Percentiles rank a stretch among this genome's conserved stretches.
These are phyloP conservation scores for Pteronura brasiliensis DNA, from an alignment of 2,113 vertebrate species.

Conservation along the genomic window DNA sequence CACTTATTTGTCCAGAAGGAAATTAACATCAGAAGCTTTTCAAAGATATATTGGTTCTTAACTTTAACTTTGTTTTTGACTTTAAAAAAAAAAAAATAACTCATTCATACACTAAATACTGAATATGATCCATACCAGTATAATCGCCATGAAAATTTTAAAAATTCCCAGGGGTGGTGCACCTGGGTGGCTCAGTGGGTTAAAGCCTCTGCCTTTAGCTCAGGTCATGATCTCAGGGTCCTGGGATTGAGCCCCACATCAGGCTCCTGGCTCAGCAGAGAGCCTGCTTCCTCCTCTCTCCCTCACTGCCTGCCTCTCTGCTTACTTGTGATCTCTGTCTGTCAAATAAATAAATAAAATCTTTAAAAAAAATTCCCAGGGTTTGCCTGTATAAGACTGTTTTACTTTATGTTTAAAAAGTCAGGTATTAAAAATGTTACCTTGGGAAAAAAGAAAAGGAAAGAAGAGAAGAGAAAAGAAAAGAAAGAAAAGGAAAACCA, in stretches of 20 bases:
- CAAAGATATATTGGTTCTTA: neutral
- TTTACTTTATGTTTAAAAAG: slow-evolving; percentile 50
- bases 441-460: neutral
- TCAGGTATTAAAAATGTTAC: slow-evolving; percentile 1
- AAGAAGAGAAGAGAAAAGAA: neutral
- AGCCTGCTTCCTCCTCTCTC: no score
- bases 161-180: neutral
- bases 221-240: no score
- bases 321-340: no score
- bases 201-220: no score
- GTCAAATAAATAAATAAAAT: no score
- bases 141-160: slow-evolving; percentile 29
- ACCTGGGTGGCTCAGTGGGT: no score
- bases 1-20: slow-evolving; percentile 23
- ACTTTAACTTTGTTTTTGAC: neutral
- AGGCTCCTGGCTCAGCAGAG: no score
- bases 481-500: neutral
- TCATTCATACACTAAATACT: neutral
- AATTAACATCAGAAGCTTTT: slow-evolving; percentile 30
- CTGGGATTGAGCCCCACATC: no score
- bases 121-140: neutral
- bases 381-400: neutral
- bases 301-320: no score
- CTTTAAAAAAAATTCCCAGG: neutral
- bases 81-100: neutral